Evolutionary conservation across 2,113 vertebrate species (phyloP).

Genomic region (Redunca redunca): DNA sequence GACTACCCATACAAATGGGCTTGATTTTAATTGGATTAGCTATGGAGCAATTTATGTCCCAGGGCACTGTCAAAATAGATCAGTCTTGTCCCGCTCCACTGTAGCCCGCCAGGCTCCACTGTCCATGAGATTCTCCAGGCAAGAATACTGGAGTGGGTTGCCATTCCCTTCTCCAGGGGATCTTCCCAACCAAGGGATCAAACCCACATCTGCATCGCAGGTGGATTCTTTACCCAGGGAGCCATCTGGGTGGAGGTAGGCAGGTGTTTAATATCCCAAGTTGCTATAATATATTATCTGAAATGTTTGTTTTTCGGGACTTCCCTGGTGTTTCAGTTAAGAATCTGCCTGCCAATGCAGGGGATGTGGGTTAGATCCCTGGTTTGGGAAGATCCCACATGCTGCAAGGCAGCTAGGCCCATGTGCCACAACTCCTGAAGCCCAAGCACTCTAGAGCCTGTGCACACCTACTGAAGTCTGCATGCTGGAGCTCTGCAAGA

Average conservation of each 20-base stretch:
- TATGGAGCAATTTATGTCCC: not conserved
- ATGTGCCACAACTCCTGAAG: not conserved
- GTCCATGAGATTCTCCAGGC: not conserved
- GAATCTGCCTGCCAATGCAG: not conserved
- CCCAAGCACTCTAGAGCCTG: not conserved
- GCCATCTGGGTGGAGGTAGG: not conserved
- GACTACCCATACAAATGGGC: not conserved
- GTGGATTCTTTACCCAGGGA: not conserved
- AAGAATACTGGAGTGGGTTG: not conserved
- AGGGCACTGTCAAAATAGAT: not conserved
- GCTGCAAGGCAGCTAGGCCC: not conserved
- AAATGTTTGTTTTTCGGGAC: not conserved
- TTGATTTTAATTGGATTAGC: not conserved
- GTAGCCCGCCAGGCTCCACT: too few relatives aligned
- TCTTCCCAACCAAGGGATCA: not conserved
- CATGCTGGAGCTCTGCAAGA: not conserved
- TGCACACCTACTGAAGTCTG: not conserved
- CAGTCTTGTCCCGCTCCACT: not conserved
- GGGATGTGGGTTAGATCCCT: not conserved
- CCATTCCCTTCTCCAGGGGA: not conserved
- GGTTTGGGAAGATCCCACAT: not conserved
- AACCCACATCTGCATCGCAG: not conserved
- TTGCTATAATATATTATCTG: not conserved
- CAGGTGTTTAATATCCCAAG: not conserved
- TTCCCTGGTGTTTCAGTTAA: not conserved